Base-by-base conservation (phyloP, 2,888 invertebrate species). In the Leucophenga montana region DNA sequence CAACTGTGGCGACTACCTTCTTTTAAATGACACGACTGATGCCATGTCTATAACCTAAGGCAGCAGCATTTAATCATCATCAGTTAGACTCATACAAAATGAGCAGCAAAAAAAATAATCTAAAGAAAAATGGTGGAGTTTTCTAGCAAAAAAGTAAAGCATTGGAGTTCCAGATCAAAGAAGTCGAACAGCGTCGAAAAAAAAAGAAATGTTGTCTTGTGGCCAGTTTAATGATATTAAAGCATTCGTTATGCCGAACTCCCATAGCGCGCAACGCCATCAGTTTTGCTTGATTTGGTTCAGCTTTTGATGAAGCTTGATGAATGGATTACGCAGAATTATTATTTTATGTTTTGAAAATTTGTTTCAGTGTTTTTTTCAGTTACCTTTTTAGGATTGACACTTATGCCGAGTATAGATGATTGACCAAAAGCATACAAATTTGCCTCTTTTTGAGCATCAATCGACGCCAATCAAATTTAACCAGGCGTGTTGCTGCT, bases 1-100 rank as follows among this genome's bases (percentile, higher is more conserved):
- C 27, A 27, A 27, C 27, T 27, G 14, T 54, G 68, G 73, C 68
- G 73, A 79, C 80, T 83, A 82, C 80, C 82, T 82, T 82, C 80
- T 82, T 82, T 82, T 82, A 83, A 83, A 83, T 83, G 82, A 83
- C 82, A 82, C 82, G 82, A 82, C 83, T 83, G 82, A 83, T 83
- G 83, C 82, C 83, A 83, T 83, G 83, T 85, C 85, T 85, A 80
- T 82, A 84, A 82, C 85, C 85, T 79, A 78, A 84, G 85, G 85
- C 85, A 78, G 80, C 83, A 78, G 82, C 82, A 85, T 84, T 85
- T 85, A 85, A 85, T 85, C 85, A 85, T 82, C 82, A 82, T 85
- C 84, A 84, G 82, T 79, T 84, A 80, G 81, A 82, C 83, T 80
- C 79, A 77, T 66, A 71, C 71, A 31, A 54, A 44, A 66, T 59